A percentile compares a stretch with the other conserved stretches of the same genome.
phyloP scores from a whole-genome alignment of 2,113 vertebrate genomes.

The Megaceryle torquata region DNA sequence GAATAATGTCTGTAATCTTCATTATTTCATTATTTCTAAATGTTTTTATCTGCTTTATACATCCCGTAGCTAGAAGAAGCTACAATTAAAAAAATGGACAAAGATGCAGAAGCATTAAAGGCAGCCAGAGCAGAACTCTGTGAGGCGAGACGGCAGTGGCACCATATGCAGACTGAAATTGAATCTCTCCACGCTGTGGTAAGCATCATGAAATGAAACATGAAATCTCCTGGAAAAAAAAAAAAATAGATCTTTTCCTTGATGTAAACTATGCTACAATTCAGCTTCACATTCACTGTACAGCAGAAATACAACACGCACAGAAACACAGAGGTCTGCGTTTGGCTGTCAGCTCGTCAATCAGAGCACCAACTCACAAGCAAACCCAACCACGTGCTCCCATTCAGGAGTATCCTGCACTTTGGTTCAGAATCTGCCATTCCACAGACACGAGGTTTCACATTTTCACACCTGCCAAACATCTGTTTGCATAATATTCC shows the following conservation, averaged over 20 bases:
- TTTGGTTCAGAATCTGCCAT: neutral
- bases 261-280: neutral
- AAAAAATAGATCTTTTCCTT: neutral
- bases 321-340: rapidly evolving
- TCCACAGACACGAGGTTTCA: rapidly evolving
- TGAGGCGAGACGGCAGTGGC: conserved; percentile 89
- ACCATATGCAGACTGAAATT: conserved; percentile 90
- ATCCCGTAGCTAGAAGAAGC: conserved; percentile 74
- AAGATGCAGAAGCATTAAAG: conserved; percentile 81
- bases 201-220: conserved; percentile 1
- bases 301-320: neutral
- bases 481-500: neutral
- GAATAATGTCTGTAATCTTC: neutral
- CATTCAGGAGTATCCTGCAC: rapidly evolving
- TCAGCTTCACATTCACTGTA: neutral
- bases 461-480: neutral
- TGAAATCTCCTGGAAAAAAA: neutral
- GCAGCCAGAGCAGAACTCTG: conserved; percentile 87
- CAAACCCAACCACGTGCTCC: neutral
- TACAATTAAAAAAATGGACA: conserved; percentile 83
- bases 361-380: neutral
- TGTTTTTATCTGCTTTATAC: neutral
- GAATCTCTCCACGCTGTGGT: conserved; percentile 93
- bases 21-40: neutral
- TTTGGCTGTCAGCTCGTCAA: neutral